Conservation (phyloP, 2,797 vertebrate genomes). For the Protosalanx chinensis region DNA sequence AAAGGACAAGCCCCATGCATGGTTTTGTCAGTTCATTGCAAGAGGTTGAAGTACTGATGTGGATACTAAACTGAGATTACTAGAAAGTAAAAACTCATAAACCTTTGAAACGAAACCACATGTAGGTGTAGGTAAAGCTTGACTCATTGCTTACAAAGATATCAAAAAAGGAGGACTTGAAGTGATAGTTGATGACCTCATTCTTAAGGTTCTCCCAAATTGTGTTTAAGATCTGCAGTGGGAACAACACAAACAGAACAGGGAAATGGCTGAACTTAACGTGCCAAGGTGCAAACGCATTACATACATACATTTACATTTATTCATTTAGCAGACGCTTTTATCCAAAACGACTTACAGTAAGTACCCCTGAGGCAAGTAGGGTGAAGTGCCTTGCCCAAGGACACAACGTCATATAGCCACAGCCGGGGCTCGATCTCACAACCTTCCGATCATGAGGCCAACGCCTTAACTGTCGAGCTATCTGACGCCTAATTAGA, state of each 20-base stretch:
- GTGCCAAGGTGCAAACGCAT: background rate
- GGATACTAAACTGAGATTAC: background rate
- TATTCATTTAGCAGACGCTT: no score
- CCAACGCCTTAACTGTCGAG: no score
- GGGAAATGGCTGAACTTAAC: no score
- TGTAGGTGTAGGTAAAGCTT: background rate
- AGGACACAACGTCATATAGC: no score
- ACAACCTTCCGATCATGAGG: no score
- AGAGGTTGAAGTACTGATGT: no score
- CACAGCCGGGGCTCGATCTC: no score
- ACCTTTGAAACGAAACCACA: background rate
- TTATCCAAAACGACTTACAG: no score
- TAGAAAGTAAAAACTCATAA: background rate
- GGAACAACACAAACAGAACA: constrained; percentile 9
- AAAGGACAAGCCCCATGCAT: constrained; percentile 8
- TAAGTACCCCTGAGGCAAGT: no score
- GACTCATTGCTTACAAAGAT: constrained; percentile 86
- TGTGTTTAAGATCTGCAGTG: constrained; percentile 74
- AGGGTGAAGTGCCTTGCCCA: no score
- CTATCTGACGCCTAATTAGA: no score
- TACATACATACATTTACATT: no score
- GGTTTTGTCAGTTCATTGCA: background rate
- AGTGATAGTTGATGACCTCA: constrained; percentile 84
- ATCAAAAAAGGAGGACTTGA: constrained; percentile 90
- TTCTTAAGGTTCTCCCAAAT: constrained; percentile 78